A percentile compares a stretch with the other conserved stretches of the same genome.
Evolutionary conservation across 2,888 invertebrate genomes (phyloP).

Genomic region (Mythimna loreyi): DNA sequence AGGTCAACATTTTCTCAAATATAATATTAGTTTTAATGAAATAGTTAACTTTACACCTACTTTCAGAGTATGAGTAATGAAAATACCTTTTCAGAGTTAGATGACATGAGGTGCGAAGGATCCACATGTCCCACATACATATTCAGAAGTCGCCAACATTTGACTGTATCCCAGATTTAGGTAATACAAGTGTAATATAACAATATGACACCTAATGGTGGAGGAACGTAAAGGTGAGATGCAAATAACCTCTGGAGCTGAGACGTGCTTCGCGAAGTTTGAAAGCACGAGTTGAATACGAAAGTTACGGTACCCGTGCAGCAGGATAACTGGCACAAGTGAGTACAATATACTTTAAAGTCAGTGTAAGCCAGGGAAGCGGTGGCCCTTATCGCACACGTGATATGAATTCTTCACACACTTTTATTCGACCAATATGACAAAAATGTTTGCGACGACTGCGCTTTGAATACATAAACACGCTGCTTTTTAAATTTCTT

Average conservation of each 20-base stretch:
- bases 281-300: constrained; percentile 80
- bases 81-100: constrained; percentile 11
- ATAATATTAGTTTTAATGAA: no score
- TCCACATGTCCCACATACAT: constrained; percentile 27
- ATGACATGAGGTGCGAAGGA: neutral
- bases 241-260: constrained; percentile 82
- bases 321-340: constrained; percentile 76
- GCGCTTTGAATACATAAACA: constrained; percentile 82
- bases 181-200: constrained; percentile 73
- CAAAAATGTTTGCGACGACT: constrained; percentile 82
- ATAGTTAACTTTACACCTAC: no score
- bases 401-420: constrained; percentile 80
- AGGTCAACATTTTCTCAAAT: no score
- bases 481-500: constrained; percentile 63
- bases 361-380: constrained; percentile 80
- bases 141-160: constrained; percentile 55
- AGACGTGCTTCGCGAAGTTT: constrained; percentile 83
- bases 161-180: constrained; percentile 55
- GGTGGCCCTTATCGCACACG: constrained; percentile 84
- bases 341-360: constrained; percentile 85
- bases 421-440: constrained; percentile 85
- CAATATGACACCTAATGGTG: constrained; percentile 81
- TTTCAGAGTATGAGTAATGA: no score
- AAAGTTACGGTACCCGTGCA: constrained; percentile 74
- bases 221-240: constrained; percentile 82